Conservation (phyloP, 2,888 invertebrate genomes). For the Nomada fucata region DNA sequence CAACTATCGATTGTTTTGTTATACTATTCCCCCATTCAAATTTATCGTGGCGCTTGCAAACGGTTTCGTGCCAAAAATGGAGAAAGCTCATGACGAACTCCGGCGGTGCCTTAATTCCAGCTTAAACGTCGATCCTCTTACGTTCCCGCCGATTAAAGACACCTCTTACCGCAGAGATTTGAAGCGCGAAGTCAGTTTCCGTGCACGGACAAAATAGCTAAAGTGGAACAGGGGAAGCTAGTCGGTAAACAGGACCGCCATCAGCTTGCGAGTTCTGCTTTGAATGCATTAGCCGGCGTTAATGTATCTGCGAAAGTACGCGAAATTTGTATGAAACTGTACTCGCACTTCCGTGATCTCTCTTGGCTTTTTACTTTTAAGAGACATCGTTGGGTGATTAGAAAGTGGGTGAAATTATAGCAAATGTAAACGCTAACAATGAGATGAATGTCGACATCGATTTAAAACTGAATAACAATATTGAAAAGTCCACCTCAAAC, state of each 20-base stretch:
- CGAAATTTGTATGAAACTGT: not conserved
- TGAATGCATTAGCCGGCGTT: constrained; percentile 68
- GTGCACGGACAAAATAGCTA: constrained; percentile 45
- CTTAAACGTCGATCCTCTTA: constrained; percentile 67
- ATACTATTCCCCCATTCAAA: too few species aligned
- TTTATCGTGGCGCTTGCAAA: too few species aligned
- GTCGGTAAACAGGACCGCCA: constrained; percentile 65
- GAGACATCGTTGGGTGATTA: too few species aligned
- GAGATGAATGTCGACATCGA: too few species aligned
- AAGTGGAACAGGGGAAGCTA: constrained; percentile 74
- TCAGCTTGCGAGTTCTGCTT: constrained; percentile 47
- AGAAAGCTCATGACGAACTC: too few species aligned
- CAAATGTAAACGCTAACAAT: too few species aligned
- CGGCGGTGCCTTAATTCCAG: constrained; percentile 68
- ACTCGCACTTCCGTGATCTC: not conserved
- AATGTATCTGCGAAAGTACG: constrained; percentile 30
- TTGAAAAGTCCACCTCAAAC: too few species aligned
- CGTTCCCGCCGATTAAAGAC: constrained; percentile 66
- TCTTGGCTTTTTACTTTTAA: not conserved
- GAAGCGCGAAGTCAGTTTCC: constrained; percentile 14
- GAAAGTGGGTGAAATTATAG: too few species aligned
- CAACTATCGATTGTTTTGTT: too few species aligned
- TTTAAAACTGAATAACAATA: too few species aligned
- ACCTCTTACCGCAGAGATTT: not conserved
- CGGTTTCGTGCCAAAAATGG: too few species aligned